Evolutionary conservation across 2,797 vertebrate species (phyloP).

Genomic region (Allochrocebus solatus): DNA sequence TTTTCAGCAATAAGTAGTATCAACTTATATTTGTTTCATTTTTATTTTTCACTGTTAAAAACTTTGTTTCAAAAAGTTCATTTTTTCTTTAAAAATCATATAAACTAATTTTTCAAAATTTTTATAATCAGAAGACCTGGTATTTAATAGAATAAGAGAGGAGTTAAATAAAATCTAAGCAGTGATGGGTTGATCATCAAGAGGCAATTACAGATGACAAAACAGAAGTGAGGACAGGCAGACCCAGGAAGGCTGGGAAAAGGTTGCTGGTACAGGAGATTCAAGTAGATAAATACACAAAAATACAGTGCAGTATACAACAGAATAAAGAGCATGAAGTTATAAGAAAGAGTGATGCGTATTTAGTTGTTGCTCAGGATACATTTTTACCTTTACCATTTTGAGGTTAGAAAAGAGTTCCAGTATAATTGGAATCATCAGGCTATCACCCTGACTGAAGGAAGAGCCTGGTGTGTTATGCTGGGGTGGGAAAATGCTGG

Average conservation of each 20-base stretch:
- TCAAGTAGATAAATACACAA: not conserved
- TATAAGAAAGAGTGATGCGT: not conserved
- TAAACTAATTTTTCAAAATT: not conserved
- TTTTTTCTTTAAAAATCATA: not conserved
- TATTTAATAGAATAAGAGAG: not conserved
- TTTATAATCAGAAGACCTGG: not conserved
- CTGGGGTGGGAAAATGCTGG: not conserved
- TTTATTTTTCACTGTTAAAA: not conserved
- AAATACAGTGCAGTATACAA: not conserved
- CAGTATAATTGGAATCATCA: not conserved
- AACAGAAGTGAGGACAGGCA: not conserved
- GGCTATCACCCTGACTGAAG: not conserved
- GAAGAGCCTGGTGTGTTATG: not conserved
- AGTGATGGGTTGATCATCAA: not conserved
- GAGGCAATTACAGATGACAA: not conserved
- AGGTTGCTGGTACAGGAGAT: not conserved
- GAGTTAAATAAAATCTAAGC: not conserved
- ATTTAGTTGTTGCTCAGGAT: not conserved
- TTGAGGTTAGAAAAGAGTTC: not conserved
- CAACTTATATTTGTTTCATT: not conserved
- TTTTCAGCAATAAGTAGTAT: not conserved
- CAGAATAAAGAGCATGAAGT: not conserved
- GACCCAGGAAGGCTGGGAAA: not conserved
- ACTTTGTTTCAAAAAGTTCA: not conserved
- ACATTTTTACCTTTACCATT: not conserved